Evolutionary conservation across 2,113 vertebrate species (phyloP).

Genomic region (Lepidiolamprologus cunningtoni): DNA sequence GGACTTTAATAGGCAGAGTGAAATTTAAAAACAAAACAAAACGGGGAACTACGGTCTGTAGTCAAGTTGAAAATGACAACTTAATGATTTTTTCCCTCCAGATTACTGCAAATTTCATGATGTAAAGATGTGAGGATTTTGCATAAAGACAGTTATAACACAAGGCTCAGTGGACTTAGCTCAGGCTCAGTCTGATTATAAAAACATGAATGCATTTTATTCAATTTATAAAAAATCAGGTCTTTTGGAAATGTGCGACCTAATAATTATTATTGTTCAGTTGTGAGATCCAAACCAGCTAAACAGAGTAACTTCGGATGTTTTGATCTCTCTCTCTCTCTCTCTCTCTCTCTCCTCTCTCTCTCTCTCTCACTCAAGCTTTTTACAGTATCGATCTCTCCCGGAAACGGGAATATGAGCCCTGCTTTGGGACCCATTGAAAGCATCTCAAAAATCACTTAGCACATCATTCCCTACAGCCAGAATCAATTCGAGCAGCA

Average conservation of each 20-base stretch:
- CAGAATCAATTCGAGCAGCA: conserved; percentile 60
- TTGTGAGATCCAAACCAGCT: not conserved
- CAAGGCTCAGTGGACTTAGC: not conserved
- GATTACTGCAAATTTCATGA: not conserved
- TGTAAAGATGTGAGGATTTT: not conserved
- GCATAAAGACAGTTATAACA: not conserved
- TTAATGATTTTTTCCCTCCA: not conserved
- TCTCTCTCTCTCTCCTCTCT: not conserved
- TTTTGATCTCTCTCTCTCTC: not conserved
- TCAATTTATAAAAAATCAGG: not conserved
- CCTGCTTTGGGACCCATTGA: conserved; percentile 72
- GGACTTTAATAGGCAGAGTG: not conserved
- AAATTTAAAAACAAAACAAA: not conserved
- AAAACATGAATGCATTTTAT: not conserved
- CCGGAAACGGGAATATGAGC: conserved; percentile 68
- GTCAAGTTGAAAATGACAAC: not conserved
- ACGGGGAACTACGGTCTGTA: not conserved
- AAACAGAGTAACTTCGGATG: not conserved
- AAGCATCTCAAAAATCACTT: conserved; percentile 75
- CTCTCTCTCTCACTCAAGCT: conserved; percentile 20
- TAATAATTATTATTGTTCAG: not conserved
- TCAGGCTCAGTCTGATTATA: not conserved
- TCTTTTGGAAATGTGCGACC: not conserved
- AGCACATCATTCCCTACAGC: conserved; percentile 59
- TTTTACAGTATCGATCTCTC: conserved; percentile 72